Base-by-base conservation (phyloP, 2,888 invertebrate species). In the Drosophila mimetica region DNA sequence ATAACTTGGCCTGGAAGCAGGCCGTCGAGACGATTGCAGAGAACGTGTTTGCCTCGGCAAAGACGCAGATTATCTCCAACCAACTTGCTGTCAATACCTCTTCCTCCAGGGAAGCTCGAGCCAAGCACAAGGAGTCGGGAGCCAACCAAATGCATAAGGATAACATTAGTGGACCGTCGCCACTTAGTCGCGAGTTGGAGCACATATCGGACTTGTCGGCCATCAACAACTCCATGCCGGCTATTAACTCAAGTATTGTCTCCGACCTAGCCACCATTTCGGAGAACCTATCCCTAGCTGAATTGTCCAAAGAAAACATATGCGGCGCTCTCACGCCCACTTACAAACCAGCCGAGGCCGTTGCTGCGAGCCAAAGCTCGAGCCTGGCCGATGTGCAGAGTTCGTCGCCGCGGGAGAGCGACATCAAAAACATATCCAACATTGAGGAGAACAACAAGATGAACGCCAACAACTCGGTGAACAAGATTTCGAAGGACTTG, bases 11-110 rank as follows among this genome's bases (percentile, higher is more conserved):
- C 41, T 95, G 95, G 71, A 96, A 96, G 93, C 95, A 96, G 93
- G 96, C 97, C 2, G 96, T 97, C 11, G 97, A 97, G 91, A 96
- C 97, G 54, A 95, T 98, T 85, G 96, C 97, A 3, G 97, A 97
- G 92, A 95, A 95, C 89, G 95, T 96, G 39, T 92, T 96, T 74
- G 95, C 95, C 44, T 94, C 95, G 51, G 95, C 95, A 16, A 94
- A 95, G 75, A 94, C 95, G 4, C 95, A 95, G 89, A 95, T 95
- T 50, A 93, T 94, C 30, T 94, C 94, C 14, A 93, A 94, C 54
- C 76, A 86, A 34, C 20, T 76, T 16, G 60, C 54, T 25, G 32
- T 66, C 5, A 64, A 59, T 4, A 50, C 69, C 14, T 39, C 59
- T 11, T 60, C 50, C 11, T 25, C 70, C 9, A 37, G 58, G 16